These are phyloP conservation scores for Patagioenas fasciata DNA, from an alignment of 2,113 vertebrate species.

Conservation along the genomic window DNA sequence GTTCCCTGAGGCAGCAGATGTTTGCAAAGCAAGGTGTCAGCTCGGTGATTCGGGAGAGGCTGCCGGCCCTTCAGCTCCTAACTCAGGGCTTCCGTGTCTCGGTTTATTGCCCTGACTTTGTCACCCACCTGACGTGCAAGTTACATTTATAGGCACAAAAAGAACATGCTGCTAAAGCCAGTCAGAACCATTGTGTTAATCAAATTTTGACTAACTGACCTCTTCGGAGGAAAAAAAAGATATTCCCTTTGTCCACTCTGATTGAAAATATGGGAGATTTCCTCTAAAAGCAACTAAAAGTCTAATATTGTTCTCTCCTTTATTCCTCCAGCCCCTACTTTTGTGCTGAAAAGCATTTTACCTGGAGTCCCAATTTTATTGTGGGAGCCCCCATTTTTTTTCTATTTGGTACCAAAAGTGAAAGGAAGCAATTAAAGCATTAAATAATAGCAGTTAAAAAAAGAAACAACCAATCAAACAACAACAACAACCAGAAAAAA, in stretches of 20 bases:
- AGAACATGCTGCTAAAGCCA: background rate
- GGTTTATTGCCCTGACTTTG: accelerated
- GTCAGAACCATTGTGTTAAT: background rate
- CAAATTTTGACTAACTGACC: background rate
- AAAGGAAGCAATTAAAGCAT: background rate
- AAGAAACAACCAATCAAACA: background rate
- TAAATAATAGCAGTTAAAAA: background rate
- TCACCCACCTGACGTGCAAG: background rate
- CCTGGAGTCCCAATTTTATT: background rate
- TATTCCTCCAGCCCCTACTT: background rate
- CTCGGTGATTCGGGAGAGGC: background rate
- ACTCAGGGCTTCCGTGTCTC: background rate
- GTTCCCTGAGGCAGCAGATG: background rate
- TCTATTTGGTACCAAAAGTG: background rate
- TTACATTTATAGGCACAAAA: background rate
- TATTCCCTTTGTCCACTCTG: background rate
- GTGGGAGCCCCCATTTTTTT: background rate
- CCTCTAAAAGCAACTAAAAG: background rate
- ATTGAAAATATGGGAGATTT: background rate
- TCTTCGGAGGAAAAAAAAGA: background rate
- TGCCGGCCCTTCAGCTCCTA: background rate
- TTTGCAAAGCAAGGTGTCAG: background rate
- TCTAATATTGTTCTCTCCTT: background rate
- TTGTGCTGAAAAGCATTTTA: background rate
- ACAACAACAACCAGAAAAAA: background rate